phyloP scores from a whole-genome alignment of 2,113 vertebrate genomes.

The Cygnus buccinator region DNA sequence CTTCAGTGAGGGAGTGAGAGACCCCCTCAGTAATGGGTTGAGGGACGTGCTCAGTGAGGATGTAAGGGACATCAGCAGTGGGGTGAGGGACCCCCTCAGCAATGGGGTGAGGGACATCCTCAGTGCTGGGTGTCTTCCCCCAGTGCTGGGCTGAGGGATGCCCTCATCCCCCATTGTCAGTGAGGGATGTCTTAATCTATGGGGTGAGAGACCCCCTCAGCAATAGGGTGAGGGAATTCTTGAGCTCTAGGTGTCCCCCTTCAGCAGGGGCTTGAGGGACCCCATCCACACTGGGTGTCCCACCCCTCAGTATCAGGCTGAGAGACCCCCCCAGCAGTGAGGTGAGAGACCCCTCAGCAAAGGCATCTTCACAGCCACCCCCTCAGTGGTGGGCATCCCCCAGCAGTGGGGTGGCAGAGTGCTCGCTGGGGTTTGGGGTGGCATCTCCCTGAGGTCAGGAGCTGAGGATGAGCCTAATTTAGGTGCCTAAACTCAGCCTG shows the following conservation, averaged over 20 bases:
- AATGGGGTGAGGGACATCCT: neutral
- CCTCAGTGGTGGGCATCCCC: neutral
- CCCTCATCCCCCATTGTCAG: too few relatives aligned
- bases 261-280: neutral
- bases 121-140: too few relatives aligned
- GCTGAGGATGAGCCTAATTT: too few relatives aligned
- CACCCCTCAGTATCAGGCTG: neutral
- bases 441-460: too few relatives aligned
- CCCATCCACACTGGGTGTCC: too few relatives aligned
- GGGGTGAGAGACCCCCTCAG: neutral
- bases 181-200: neutral
- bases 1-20: neutral
- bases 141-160: rapidly evolving
- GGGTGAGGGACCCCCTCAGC: too few relatives aligned
- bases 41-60: too few relatives aligned
- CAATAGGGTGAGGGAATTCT: neutral
- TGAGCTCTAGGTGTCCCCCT: rapidly evolving
- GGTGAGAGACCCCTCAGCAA: rapidly evolving
- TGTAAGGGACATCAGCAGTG: too few relatives aligned
- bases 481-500: too few relatives aligned
- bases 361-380: too few relatives aligned
- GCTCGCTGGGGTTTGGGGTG: too few relatives aligned
- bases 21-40: neutral
- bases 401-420: too few relatives aligned
- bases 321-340: neutral